Percentiles rank a stretch among this genome's conserved stretches.
Evolutionary conservation across 2,113 vertebrate species (phyloP).

Genomic region (Acrocephalus kingi): DNA sequence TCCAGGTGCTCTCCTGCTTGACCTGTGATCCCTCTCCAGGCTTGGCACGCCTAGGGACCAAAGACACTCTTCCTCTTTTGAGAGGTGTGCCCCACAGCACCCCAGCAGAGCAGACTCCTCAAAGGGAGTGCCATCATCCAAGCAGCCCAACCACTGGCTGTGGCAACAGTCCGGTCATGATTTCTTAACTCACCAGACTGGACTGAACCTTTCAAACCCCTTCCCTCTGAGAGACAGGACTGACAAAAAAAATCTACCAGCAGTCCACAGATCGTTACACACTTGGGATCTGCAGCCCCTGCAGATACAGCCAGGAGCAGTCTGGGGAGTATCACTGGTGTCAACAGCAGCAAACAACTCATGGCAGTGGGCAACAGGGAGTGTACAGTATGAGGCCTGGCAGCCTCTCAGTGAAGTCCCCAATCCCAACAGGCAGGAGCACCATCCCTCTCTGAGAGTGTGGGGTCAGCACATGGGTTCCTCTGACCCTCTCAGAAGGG

Average conservation of each 20-base stretch:
- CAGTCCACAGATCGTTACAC: not conserved
- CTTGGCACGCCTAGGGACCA: accelerated
- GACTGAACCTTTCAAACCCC: not conserved
- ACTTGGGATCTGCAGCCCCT: not conserved
- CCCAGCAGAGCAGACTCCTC: not conserved
- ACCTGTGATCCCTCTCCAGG: not conserved
- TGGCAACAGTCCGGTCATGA: not conserved
- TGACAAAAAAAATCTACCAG: too few relatives aligned
- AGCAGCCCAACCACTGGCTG: not conserved
- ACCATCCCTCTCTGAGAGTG: not conserved
- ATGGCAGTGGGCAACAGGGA: not conserved
- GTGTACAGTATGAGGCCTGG: too few relatives aligned
- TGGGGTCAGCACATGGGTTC: accelerated
- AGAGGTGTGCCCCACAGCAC: not conserved
- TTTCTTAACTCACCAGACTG: not conserved
- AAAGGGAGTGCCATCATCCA: not conserved
- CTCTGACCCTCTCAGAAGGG: too few relatives aligned
- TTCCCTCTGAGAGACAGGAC: not conserved
- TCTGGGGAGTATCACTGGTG: not conserved
- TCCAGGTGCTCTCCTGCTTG: not conserved
- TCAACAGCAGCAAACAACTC: not conserved
- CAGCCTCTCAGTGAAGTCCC: not conserved
- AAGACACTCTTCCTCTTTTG: not conserved
- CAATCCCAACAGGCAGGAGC: accelerated
- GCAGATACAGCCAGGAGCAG: not conserved